phyloP scores from a whole-genome alignment of 2,797 vertebrate genomes.

The Tangara arthus region DNA sequence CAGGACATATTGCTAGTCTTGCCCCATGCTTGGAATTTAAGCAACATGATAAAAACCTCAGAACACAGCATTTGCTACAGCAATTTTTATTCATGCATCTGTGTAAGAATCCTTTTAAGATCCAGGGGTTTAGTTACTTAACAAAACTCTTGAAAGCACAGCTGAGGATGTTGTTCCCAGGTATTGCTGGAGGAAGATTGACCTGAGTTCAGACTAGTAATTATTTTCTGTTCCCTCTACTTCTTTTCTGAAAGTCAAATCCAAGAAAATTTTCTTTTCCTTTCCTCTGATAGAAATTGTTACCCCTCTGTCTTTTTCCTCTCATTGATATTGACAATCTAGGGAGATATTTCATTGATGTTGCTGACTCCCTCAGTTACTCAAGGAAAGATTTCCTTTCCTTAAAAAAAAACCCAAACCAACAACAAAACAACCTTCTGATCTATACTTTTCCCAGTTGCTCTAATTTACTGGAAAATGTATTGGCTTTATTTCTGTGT shows the following conservation, averaged over 20 bases:
- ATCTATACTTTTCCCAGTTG: neutral
- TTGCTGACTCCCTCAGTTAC: neutral
- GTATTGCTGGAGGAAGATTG: neutral
- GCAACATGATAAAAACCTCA: neutral
- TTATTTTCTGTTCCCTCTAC: neutral
- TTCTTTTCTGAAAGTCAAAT: neutral
- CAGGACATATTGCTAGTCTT: neutral
- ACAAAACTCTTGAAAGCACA: neutral
- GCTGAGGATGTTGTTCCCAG: neutral
- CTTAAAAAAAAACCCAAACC: neutral
- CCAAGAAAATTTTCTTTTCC: neutral
- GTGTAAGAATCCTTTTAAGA: neutral
- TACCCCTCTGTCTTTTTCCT: conserved; percentile 31
- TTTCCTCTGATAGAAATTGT: neutral
- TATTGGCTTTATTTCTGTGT: conserved; percentile 3
- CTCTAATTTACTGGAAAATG: conserved; percentile 7
- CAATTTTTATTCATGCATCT: neutral
- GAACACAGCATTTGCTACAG: neutral
- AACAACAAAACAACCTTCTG: neutral
- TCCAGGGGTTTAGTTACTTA: neutral
- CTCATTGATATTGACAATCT: neutral
- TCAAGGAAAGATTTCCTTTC: conserved; percentile 27
- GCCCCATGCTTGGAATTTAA: neutral
- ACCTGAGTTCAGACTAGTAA: neutral
- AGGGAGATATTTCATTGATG: neutral